Conservation (phyloP, 2,113 vertebrate genomes). For the Micronycteris hirsuta region DNA sequence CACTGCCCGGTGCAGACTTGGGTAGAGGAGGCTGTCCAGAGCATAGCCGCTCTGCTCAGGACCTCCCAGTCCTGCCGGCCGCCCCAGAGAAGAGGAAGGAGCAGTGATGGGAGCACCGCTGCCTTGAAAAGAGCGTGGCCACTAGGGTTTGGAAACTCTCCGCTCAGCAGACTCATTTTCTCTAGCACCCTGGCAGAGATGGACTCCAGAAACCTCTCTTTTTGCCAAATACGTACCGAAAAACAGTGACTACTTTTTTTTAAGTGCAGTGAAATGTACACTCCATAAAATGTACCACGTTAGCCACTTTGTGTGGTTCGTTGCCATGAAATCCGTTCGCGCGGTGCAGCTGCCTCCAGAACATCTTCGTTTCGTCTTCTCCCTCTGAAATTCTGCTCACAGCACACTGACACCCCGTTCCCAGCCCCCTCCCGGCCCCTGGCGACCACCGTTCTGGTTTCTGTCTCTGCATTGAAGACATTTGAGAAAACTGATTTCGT, state of each 20-base stretch:
- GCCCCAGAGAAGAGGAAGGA: background rate
- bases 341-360: background rate
- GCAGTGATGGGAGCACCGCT: background rate
- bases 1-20: background rate
- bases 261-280: background rate
- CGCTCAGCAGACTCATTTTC: background rate
- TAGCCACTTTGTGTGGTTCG: background rate
- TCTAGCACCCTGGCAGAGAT: background rate
- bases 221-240: background rate
- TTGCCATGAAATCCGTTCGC: background rate
- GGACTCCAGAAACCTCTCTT: background rate
- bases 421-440: background rate
- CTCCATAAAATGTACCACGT: background rate
- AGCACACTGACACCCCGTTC: background rate
- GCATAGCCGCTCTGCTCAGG: fast-evolving
- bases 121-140: background rate
- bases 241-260: background rate
- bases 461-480: background rate
- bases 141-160: background rate
- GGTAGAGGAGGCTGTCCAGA: background rate
- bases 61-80: background rate
- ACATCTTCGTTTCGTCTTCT: background rate
- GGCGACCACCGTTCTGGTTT: background rate
- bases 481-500: background rate
- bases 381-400: background rate